These are phyloP conservation scores for Zhengitettix transpicula DNA, from an alignment of 2,888 invertebrate species.

Conservation along the genomic window DNA sequence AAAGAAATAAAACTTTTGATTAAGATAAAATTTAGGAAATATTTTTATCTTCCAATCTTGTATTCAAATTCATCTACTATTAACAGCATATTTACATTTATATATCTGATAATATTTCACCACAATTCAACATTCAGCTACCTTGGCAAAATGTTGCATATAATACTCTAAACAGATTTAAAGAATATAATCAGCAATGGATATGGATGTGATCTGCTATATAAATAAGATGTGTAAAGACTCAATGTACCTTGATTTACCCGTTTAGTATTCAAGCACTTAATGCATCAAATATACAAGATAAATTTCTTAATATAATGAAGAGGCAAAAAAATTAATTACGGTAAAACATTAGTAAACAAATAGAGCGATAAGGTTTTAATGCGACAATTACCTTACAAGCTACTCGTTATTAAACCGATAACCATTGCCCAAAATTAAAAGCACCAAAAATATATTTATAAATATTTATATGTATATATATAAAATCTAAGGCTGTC, in stretches of 20 bases:
- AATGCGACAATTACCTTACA: slow-evolving; percentile 8
- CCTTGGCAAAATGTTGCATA: background rate
- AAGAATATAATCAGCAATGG: too few relatives aligned
- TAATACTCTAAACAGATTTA: background rate
- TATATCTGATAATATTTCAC: background rate
- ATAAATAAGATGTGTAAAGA: background rate
- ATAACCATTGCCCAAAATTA: slow-evolving; percentile 12
- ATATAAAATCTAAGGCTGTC: slow-evolving; percentile 7
- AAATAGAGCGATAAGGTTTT: slow-evolving; percentile 7
- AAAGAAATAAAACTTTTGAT: too few relatives aligned
- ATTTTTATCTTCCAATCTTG: background rate
- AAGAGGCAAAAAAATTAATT: slow-evolving; percentile 8
- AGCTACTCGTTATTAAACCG: slow-evolving; percentile 10
- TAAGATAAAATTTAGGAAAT: background rate
- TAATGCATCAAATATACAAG: slow-evolving; percentile 7
- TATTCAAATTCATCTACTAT: background rate
- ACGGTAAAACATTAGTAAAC: slow-evolving; percentile 10
- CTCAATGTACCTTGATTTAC: slow-evolving; percentile 7
- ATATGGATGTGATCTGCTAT: background rate
- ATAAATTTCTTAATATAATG: slow-evolving; percentile 3
- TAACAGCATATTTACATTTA: too few relatives aligned
- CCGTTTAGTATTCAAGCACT: slow-evolving; percentile 12
- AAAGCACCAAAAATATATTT: slow-evolving; percentile 9
- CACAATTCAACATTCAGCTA: slow-evolving; percentile 3
- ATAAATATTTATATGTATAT: too few relatives aligned